Conservation (phyloP, 2,113 vertebrate genomes). For the Eulemur macaco region DNA sequence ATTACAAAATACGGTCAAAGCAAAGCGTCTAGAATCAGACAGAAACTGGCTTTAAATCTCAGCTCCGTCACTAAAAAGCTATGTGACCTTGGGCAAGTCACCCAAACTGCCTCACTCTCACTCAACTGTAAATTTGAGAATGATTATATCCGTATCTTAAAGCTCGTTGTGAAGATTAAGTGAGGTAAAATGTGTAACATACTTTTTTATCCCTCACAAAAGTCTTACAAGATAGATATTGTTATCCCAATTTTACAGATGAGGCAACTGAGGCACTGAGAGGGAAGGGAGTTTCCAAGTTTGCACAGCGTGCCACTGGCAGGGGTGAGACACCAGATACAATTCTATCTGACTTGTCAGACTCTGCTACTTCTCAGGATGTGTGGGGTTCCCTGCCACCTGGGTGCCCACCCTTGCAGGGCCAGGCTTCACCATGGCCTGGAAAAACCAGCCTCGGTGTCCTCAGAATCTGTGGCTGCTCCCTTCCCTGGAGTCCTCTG, state of each 20-base stretch:
- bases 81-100: neutral
- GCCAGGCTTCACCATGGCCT: neutral
- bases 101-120: neutral
- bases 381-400: fast-evolving
- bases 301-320: neutral
- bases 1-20: neutral
- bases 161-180: neutral
- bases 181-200: neutral
- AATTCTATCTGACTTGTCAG: neutral
- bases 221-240: neutral
- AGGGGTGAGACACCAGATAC: neutral
- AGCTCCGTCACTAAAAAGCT: neutral
- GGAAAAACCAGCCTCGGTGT: neutral
- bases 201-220: neutral
- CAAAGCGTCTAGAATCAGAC: neutral
- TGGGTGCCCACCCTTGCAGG: neutral
- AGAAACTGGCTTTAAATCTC: neutral
- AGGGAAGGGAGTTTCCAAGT: neutral
- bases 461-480: neutral
- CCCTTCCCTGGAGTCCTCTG: neutral
- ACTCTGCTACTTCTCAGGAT: neutral
- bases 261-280: neutral
- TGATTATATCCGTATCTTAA: neutral
- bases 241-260: neutral
- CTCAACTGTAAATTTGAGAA: neutral